Conservation (phyloP, 92 coral and sea anemone genomes). For the Porites lobata region DNA sequence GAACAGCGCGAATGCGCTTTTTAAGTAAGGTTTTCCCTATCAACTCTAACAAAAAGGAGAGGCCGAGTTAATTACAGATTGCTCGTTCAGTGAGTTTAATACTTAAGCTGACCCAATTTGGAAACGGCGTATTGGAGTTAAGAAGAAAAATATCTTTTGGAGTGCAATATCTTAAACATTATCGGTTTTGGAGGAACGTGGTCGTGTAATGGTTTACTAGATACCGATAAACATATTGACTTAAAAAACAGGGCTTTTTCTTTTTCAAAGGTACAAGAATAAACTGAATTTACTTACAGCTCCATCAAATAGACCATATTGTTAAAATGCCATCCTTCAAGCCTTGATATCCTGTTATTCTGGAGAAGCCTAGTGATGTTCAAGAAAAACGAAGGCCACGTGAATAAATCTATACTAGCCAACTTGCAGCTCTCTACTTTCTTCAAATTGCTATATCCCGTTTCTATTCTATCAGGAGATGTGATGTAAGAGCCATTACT, state of each 20-base stretch:
- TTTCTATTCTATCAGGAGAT: no score
- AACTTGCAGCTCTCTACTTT: no score
- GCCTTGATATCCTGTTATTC: conserved; percentile 43
- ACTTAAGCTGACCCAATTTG: background rate
- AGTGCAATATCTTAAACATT: background rate
- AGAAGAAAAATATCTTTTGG: background rate
- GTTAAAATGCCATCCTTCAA: conserved; percentile 41
- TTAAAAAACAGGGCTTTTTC: background rate
- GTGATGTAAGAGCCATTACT: no score
- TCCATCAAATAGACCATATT: conserved; percentile 31
- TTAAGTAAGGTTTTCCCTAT: no score
- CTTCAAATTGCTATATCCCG: no score
- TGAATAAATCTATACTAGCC: background rate
- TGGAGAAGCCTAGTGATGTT: conserved; percentile 9
- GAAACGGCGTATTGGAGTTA: background rate
- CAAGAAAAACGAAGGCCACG: background rate
- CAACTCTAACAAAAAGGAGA: no score
- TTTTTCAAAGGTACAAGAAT: background rate
- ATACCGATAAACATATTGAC: background rate
- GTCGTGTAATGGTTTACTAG: no score
- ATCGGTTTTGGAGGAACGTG: no score
- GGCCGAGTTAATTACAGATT: no score
- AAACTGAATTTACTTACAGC: conserved; percentile 28
- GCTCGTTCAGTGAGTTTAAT: background rate
- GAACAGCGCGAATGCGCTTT: no score